A percentile compares a stretch with the other conserved stretches of the same genome.
These are phyloP conservation scores for Rhagonycha fulva DNA, from an alignment of 2,888 invertebrate genomes.

Conservation along the genomic window DNA sequence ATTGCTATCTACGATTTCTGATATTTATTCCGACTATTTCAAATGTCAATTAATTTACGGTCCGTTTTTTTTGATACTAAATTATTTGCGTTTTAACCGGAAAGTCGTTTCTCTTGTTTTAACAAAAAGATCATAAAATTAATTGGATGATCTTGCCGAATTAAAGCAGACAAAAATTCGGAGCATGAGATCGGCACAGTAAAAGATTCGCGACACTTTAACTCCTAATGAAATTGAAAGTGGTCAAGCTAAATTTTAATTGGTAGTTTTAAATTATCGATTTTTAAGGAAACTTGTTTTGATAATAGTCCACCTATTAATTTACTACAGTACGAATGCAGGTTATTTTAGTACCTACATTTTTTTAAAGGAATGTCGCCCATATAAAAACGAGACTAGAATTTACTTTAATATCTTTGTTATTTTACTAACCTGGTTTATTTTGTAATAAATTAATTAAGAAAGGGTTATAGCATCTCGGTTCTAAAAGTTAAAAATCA, in stretches of 20 bases:
- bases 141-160: slow-evolving; percentile 46
- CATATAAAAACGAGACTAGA: background rate
- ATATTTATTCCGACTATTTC: background rate
- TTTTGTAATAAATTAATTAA: background rate
- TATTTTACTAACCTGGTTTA: background rate
- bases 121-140: slow-evolving; percentile 45
- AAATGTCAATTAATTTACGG: slow-evolving; percentile 1
- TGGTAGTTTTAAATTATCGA: slow-evolving; percentile 11
- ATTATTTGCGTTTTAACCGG: background rate
- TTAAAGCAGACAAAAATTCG: slow-evolving; percentile 19
- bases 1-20: background rate
- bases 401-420: background rate
- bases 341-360: background rate
- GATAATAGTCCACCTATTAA: background rate
- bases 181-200: slow-evolving; percentile 30
- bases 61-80: background rate
- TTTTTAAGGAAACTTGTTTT: background rate
- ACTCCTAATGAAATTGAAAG: slow-evolving; percentile 27
- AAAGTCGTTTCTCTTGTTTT: slow-evolving; percentile 44
- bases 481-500: no score
- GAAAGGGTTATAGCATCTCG: background rate
- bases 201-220: slow-evolving; percentile 21
- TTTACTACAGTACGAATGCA: background rate
- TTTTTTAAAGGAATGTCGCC: background rate
- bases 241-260: slow-evolving; percentile 19